These are phyloP conservation scores for Alligator mississippiensis DNA, from an alignment of 2,113 vertebrate genomes.

Conservation along the genomic window DNA sequence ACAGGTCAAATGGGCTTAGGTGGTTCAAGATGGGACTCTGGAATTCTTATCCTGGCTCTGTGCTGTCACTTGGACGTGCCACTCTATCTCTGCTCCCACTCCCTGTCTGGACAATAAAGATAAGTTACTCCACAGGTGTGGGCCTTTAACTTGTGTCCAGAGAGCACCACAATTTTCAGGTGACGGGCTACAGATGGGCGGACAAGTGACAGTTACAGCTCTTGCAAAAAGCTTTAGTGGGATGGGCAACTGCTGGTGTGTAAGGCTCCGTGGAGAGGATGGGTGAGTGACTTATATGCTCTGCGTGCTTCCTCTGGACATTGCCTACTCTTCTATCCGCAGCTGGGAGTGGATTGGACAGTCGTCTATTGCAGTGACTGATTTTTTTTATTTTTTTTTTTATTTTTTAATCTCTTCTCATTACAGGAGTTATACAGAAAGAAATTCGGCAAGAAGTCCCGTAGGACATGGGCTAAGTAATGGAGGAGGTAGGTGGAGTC, in stretches of 20 bases:
- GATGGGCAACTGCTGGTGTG: constrained; percentile 68
- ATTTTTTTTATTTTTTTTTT: neutral
- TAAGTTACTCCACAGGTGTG: constrained; percentile 63
- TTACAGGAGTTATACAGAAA: constrained; percentile 77
- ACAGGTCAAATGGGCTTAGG: constrained; percentile 59
- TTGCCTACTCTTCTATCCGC: constrained; percentile 54
- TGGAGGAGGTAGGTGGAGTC: constrained; percentile 75
- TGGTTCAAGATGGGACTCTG: constrained; percentile 67
- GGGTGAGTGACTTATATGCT: constrained; percentile 65
- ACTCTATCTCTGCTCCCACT: constrained; percentile 71
- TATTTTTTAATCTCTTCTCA: neutral
- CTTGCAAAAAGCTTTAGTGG: constrained; percentile 72
- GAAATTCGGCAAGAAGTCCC: constrained; percentile 66
- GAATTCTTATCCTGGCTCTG: constrained; percentile 68
- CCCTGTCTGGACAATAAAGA: constrained; percentile 48
- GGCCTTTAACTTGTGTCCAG: constrained; percentile 67
- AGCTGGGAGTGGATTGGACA: constrained; percentile 23
- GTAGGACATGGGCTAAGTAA: constrained; percentile 75
- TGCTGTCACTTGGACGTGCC: constrained; percentile 56
- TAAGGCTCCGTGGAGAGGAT: constrained; percentile 20
- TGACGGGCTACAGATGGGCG: constrained; percentile 50
- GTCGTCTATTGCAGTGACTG: constrained; percentile 1
- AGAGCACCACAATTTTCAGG: constrained; percentile 45
- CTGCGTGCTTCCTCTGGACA: constrained; percentile 63
- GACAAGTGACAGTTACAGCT: constrained; percentile 30